phyloP scores from a whole-genome alignment of 2,113 vertebrate genomes.

The Myotis brandtii region DNA sequence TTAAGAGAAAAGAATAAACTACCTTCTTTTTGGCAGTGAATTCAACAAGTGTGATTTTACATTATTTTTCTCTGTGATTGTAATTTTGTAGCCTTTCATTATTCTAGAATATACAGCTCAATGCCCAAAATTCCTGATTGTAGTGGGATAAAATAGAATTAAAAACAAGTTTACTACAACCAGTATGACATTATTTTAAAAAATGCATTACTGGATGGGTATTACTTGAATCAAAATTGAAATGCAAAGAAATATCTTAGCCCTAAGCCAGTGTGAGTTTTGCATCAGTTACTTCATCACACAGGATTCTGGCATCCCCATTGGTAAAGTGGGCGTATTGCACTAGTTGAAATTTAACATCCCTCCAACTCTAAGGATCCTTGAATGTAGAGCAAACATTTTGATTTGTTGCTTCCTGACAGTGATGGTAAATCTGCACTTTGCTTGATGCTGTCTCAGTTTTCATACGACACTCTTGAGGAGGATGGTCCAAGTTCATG shows the following conservation, averaged over 20 bases:
- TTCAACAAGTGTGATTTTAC: background rate
- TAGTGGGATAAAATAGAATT: background rate
- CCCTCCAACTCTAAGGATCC: background rate
- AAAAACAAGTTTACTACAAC: background rate
- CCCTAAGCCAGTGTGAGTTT: background rate
- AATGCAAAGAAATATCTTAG: background rate
- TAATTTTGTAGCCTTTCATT: constrained; percentile 2
- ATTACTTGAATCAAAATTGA: background rate
- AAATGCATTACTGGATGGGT: background rate
- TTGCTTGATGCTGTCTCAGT: background rate
- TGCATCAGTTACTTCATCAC: background rate
- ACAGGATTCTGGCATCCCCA: background rate
- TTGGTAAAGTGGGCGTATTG: background rate
- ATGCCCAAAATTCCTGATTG: background rate
- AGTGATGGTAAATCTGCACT: rapidly evolving
- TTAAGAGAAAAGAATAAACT: background rate
- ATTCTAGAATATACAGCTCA: background rate
- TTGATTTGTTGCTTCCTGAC: background rate
- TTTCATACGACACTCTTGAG: background rate
- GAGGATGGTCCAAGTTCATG: background rate
- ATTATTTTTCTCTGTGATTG: background rate
- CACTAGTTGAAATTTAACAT: background rate
- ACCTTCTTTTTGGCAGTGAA: background rate
- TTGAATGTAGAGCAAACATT: background rate
- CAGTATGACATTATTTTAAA: background rate